Evolutionary conservation across 1,140 invertebrate genomes (phyloP).

Genomic region (Bradysia coprophila): DNA sequence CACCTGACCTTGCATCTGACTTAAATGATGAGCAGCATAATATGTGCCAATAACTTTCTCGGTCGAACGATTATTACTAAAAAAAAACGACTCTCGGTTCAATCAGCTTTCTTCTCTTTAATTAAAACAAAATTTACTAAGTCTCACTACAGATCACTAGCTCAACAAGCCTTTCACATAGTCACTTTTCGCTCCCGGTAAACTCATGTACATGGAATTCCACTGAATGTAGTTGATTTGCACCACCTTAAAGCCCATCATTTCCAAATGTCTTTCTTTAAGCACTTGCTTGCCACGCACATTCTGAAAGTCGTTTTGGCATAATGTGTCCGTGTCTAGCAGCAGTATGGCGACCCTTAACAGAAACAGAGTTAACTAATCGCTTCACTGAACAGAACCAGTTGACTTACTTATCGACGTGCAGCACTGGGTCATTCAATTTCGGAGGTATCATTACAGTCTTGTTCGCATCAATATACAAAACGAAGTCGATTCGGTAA

Average conservation of each 20-base stretch:
- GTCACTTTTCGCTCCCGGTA: constrained; percentile 20
- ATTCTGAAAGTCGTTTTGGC: constrained; percentile 18
- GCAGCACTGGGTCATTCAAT: constrained; percentile 15
- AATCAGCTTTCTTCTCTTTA: too few species aligned
- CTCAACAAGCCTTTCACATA: constrained; percentile 23
- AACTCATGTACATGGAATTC: constrained; percentile 27
- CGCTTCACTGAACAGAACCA: too few species aligned
- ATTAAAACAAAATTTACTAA: too few species aligned
- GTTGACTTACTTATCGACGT: constrained; percentile 15
- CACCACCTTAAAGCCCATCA: constrained; percentile 35
- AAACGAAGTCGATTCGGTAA: constrained; percentile 22
- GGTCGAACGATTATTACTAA: too few species aligned
- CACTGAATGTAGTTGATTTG: constrained; percentile 29
- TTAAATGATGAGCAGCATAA: too few species aligned
- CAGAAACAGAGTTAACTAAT: too few species aligned
- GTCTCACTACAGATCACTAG: too few species aligned
- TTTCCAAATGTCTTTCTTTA: constrained; percentile 34
- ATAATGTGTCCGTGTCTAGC: constrained; percentile 20
- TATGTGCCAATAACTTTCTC: too few species aligned
- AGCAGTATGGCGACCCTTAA: constrained; percentile 24
- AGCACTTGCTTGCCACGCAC: constrained; percentile 24
- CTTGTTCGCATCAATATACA: constrained; percentile 17
- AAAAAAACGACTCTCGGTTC: too few species aligned
- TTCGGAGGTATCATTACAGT: constrained; percentile 10
- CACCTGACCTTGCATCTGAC: too few species aligned